Base-by-base conservation (phyloP, 2,113 vertebrate genomes). In the Platysteira castanea region DNA sequence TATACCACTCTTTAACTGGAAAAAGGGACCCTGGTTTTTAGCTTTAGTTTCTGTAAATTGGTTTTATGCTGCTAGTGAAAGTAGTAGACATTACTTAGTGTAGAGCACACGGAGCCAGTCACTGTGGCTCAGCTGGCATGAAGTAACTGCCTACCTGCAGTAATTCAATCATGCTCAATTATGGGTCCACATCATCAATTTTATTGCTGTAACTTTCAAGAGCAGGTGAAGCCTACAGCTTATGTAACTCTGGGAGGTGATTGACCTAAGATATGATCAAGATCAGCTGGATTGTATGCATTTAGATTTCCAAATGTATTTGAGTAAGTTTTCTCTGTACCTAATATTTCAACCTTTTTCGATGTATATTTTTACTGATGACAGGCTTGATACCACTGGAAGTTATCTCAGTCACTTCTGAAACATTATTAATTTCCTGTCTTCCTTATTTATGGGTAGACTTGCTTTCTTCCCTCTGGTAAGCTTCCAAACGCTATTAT, bases 281-380 rank as follows among this genome's bases (percentile, higher is more conserved):
- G 76, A 92, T 61, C 83, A 93, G 56, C 44, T 92, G 83, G 57
- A 89, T 16, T 65, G 37, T 65, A 78, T 33, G 27, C 23, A 68
- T 92, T 94, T 41, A 61, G 82, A 89, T 97, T 90, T 95, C 85
- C 88, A 79, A 87, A 82, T 3, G 10, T 50, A 79, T 87, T 93
- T 82, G 23, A 75, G 26, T 68, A 84, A 28, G 20, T 89, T 93
- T 92, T 35, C n/a, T 84, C 80, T 56, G 47, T 79, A 84, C 52
- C 44, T 84, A 94, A 47, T 94, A 90, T 93, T 91, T 95, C 90
- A 96, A 20, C 3, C 0, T 87, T 94, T 69, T 84, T 84, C 81
- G 92, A 90, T 89, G 39, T 89, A 93, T 92, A 56, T 79, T 95
- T 82, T 92, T 82, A 26, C 61, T 95, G 96, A 95, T 95, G 92